Conservation (phyloP, 2,888 invertebrate species). For the Dolichomitus sp. region DNA sequence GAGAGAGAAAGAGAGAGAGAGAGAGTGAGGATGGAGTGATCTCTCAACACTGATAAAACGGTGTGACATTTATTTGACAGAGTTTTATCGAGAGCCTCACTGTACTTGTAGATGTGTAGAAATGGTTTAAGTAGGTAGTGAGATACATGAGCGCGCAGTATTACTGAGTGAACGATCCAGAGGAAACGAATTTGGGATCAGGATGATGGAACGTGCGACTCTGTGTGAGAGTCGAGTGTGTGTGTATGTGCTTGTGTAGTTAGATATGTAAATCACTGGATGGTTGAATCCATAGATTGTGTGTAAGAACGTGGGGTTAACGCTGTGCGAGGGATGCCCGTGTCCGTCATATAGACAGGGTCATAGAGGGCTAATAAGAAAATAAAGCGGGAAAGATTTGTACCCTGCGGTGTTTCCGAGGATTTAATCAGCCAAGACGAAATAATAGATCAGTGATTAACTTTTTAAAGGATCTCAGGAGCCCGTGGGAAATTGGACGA, state of each 20-base stretch:
- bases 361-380: background rate
- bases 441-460: background rate
- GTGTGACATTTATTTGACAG: background rate
- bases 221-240: conserved; percentile 13
- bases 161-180: conserved; percentile 1
- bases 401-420: background rate
- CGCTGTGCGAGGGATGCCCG: background rate
- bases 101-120: conserved; percentile 7
- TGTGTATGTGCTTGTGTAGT: conserved; percentile 1
- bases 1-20: conserved; percentile 23
- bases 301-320: background rate
- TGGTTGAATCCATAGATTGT: conserved; percentile 8
- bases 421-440: background rate
- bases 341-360: background rate
- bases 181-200: conserved; percentile 7
- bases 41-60: background rate
- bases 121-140: background rate
- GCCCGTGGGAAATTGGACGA: conserved; percentile 14
- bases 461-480: background rate
- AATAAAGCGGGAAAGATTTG: background rate
- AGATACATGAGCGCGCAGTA: background rate
- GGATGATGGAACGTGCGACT: background rate
- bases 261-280: conserved; percentile 27
- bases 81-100: conserved; percentile 7
- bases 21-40: conserved; percentile 28